phyloP scores from a whole-genome alignment of 2,113 vertebrate species.

The Gopherus evgoodei region DNA sequence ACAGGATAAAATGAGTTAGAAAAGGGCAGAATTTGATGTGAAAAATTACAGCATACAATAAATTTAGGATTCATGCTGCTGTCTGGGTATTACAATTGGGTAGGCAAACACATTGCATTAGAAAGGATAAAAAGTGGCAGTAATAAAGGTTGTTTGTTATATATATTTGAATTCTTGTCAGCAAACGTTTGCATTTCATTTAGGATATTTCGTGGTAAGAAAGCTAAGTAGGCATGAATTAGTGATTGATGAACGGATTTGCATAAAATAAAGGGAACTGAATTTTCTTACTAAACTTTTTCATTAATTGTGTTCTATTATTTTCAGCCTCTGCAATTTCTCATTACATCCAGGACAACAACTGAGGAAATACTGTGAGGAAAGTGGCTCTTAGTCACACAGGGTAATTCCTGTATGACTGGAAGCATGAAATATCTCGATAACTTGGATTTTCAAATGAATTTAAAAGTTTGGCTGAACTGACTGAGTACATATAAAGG shows the following conservation, averaged over 20 bases:
- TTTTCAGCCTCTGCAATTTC: constrained; percentile 41
- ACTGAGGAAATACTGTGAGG: neutral
- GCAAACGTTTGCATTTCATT: constrained; percentile 50
- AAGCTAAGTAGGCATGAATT: neutral
- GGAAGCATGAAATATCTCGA: neutral
- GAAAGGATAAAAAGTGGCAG: neutral
- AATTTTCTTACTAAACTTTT: neutral
- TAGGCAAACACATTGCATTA: neutral
- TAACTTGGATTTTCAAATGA: neutral
- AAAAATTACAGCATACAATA: neutral
- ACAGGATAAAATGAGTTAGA: neutral
- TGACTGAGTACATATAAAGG: neutral
- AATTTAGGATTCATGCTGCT: neutral
- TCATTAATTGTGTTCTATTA: neutral
- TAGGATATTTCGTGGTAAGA: constrained; percentile 13
- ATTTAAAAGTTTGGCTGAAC: neutral
- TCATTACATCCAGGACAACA: neutral
- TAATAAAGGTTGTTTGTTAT: fast-evolving
- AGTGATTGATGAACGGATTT: neutral
- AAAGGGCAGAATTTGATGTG: constrained; percentile 5
- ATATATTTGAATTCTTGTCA: neutral
- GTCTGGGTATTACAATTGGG: neutral
- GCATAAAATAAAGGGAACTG: neutral
- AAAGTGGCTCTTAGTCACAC: neutral
- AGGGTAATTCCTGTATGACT: neutral